A percentile compares a stretch with the other conserved stretches of the same genome.
These are phyloP conservation scores for Macrostomum lignano DNA, from an alignment of 1,140 invertebrate genomes.

Conservation along the genomic window DNA sequence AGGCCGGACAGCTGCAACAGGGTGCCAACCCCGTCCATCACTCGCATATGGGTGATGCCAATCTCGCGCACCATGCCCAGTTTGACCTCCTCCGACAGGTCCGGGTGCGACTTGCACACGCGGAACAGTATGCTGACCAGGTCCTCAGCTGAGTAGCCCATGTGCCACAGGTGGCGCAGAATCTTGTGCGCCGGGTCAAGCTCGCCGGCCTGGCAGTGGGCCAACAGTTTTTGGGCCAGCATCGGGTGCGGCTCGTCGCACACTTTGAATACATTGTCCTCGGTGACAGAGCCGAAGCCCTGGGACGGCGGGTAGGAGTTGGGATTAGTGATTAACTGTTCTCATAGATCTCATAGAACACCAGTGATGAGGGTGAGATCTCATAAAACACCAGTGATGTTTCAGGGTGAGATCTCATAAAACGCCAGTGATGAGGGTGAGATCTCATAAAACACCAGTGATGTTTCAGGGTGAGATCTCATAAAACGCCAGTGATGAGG, in stretches of 20 bases:
- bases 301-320: no score
- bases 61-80: slow-evolving; percentile 65
- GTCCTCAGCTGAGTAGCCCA: slow-evolving; percentile 82
- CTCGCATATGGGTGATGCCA: slow-evolving; percentile 58
- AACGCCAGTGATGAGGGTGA: no score
- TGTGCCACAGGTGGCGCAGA: slow-evolving; percentile 53
- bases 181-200: slow-evolving; percentile 61
- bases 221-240: slow-evolving; percentile 63
- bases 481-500: no score
- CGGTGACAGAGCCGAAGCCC: slow-evolving; percentile 64
- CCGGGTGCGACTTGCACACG: slow-evolving; percentile 57
- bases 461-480: no score
- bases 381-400: no score
- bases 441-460: no score
- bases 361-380: no score
- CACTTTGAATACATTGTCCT: slow-evolving; percentile 89
- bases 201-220: slow-evolving; percentile 47
- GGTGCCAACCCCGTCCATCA: slow-evolving; percentile 56
- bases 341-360: no score
- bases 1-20: slow-evolving; percentile 63
- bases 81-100: slow-evolving; percentile 47
- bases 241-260: slow-evolving; percentile 95
- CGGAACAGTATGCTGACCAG: slow-evolving; percentile 75
- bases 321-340: no score
- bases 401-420: no score